Base-by-base conservation (phyloP, 2,888 invertebrate genomes). In the Cryptocephalus primarius region DNA sequence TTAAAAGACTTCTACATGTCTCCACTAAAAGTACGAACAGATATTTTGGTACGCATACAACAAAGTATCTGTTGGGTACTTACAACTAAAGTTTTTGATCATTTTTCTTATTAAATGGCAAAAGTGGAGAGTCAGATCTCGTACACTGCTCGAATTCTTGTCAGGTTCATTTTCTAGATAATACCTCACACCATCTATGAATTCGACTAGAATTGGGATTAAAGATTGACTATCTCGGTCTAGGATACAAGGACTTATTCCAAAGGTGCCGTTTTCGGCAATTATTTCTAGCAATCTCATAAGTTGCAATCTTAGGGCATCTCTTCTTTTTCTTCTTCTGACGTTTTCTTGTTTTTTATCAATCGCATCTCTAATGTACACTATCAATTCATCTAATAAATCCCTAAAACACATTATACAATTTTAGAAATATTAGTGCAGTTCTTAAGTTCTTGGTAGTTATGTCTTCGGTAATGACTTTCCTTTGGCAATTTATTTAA, bases 291-390 rank as follows among this genome's bases (percentile, higher is more conserved):
- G 75, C 56, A 97, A 85, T 60, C 88, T 83, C 50, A 94, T 89
- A 53, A 99, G 75, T 61, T 96, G 91, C 39, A 97, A 75, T 39
- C 99, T 77, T 43, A 99, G 72, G 9, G 93, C 88, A 69, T 99
- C 99, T 45, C 95, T 80, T 36, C 96, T 78, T 46, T 93, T 75
- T 38, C 95, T 76, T 38, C 97, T 75, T 46, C 96, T 78, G 77
- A 96, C 88, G 67, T 96, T 99, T 67, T 97, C 97, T 70, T 96
- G 95, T 66, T 96, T 97, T 42, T 92, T 80, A 67, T 99, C 97
- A 13, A 94, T 88, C 0, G 96, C 94, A 69, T 99, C 99, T 12
- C 95, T 83, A 48, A 99, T 82, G 54, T 91, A 85, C 1, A 88
- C 81, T 8, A 89, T 81, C 46, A 99, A 70, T 71, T 99, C 99